Evolutionary conservation across 1,140 invertebrate species (phyloP).

Genomic region (Caenorhabditis brenneri): DNA sequence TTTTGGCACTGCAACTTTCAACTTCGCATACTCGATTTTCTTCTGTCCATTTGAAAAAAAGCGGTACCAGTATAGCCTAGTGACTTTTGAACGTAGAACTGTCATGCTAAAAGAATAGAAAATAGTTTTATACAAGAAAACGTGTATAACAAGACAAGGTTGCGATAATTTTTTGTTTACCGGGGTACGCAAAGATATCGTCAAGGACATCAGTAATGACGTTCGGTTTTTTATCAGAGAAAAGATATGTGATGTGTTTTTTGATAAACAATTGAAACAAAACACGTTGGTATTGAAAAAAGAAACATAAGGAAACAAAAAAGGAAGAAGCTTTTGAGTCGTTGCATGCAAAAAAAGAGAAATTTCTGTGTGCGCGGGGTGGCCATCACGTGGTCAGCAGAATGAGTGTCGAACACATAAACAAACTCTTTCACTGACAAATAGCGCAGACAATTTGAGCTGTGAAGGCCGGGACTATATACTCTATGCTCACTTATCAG

Average conservation of each 20-base stretch:
- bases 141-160: not conserved
- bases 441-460: not conserved
- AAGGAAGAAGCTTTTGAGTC: not conserved
- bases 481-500: slow-evolving; percentile 8
- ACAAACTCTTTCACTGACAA: slow-evolving; percentile 4
- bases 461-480: not conserved
- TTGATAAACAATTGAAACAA: not conserved
- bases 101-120: not conserved
- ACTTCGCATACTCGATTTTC: slow-evolving; percentile 17
- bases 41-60: slow-evolving; percentile 16
- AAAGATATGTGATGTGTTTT: not conserved
- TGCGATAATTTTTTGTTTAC: not conserved
- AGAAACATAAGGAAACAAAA: not conserved
- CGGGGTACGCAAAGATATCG: not conserved
- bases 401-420: not conserved
- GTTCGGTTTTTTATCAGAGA: not conserved
- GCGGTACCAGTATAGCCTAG: not conserved
- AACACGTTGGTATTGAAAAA: not conserved
- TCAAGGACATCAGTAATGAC: slow-evolving; percentile 6
- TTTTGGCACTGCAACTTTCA: slow-evolving; percentile 34
- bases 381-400: not conserved
- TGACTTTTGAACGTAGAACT: not conserved
- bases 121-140: not conserved
- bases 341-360: slow-evolving; percentile 13
- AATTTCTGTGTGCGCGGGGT: not conserved